Evolutionary conservation across 2,888 invertebrate species (phyloP).

Genomic region (Acrobasis repandana): DNA sequence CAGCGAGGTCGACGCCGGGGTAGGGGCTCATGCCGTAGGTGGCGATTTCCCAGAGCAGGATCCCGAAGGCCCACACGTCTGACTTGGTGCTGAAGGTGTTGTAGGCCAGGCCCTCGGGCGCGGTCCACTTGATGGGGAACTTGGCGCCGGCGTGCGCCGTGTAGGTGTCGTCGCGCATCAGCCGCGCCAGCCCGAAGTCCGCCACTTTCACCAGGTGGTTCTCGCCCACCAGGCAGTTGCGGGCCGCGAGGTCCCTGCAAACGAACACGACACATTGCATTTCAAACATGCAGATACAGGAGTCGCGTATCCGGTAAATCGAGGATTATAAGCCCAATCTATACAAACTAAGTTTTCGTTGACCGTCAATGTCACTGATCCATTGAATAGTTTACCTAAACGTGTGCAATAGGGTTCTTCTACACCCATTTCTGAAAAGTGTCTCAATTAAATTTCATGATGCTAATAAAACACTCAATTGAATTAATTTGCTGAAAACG

Average conservation of each 20-base stretch:
- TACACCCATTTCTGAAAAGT: too few relatives aligned
- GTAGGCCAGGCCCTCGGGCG: constrained; percentile 99
- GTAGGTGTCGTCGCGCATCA: constrained; percentile 99
- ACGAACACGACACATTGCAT: constrained; percentile 13
- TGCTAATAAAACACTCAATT: too few relatives aligned
- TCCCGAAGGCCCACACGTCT: constrained; percentile 99
- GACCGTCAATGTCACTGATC: too few relatives aligned
- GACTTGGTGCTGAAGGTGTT: constrained; percentile 98
- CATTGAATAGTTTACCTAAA: too few relatives aligned
- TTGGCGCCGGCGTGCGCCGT: constrained; percentile 99
- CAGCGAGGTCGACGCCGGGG: constrained; percentile 99
- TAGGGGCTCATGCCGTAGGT: constrained; percentile 99
- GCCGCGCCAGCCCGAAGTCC: constrained; percentile 98
- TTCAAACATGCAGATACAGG: too few relatives aligned
- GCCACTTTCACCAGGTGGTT: constrained; percentile 99
- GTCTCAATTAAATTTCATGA: too few relatives aligned
- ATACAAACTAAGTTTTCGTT: too few relatives aligned
- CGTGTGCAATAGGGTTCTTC: too few relatives aligned
- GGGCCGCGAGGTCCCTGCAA: constrained; percentile 97
- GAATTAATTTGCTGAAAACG: too few relatives aligned
- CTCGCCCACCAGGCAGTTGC: constrained; percentile 99
- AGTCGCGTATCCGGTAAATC: too few relatives aligned
- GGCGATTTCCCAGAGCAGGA: constrained; percentile 99
- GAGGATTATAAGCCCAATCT: too few relatives aligned
- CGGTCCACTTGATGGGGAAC: constrained; percentile 99